phyloP scores from a whole-genome alignment of 1,140 invertebrate species.

The Drosophila mauritiana region DNA sequence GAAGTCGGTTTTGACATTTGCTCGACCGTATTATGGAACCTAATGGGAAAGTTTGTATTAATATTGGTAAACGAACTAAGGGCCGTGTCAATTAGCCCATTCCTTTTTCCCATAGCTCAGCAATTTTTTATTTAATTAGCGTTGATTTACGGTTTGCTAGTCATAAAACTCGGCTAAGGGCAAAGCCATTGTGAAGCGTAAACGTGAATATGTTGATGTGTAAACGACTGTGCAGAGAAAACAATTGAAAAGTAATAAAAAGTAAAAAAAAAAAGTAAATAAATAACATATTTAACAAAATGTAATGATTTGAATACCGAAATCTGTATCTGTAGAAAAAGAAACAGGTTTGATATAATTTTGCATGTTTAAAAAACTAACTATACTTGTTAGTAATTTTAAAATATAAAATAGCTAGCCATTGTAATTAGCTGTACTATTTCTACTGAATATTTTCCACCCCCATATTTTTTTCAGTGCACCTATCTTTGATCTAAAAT shows the following conservation, averaged over 20 bases:
- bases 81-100: constrained; percentile 41
- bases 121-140: constrained; percentile 76
- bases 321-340: too few relatives aligned
- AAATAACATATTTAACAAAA: too few relatives aligned
- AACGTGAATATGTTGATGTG: constrained; percentile 33
- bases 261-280: too few relatives aligned
- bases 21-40: constrained; percentile 49
- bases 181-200: constrained; percentile 20
- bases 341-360: too few relatives aligned
- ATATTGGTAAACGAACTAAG: constrained; percentile 51
- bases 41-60: constrained; percentile 59
- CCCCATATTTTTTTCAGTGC: constrained; percentile 1
- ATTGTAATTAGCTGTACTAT: too few relatives aligned
- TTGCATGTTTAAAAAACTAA: too few relatives aligned
- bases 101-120: constrained; percentile 27
- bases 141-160: constrained; percentile 61
- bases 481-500: constrained; percentile 57
- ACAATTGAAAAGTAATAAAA: not conserved
- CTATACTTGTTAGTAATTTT: too few relatives aligned
- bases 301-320: too few relatives aligned
- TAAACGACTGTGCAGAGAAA: constrained; percentile 4
- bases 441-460: too few relatives aligned
- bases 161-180: constrained; percentile 37
- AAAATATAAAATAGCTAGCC: too few relatives aligned
- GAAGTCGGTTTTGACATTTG: constrained; percentile 56